Evolutionary conservation across 2,888 invertebrate genomes (phyloP), one percentile per base, ranked within the genome.

Genomic region (Microchrysa polita): DNA sequence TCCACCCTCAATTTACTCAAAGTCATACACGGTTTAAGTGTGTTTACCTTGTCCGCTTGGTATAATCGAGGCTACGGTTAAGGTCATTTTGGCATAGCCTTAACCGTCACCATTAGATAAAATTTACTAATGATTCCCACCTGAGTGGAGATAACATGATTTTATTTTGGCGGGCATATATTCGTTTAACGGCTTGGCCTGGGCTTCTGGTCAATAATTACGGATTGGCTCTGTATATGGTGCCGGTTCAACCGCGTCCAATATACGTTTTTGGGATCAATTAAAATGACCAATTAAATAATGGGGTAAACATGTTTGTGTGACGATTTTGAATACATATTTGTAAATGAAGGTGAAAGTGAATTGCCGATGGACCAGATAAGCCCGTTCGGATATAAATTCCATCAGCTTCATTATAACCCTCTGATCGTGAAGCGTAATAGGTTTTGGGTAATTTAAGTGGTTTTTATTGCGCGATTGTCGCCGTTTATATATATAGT

Each of bases 271-370:
- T 7, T 48, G 4, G 48, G 16, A 48, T 48, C 48, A 48, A 48
- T 48, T 48, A 48, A 48, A 48, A 48, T 48, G 48, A 2, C 48
- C 48, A 48, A 48, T 48, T 48, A 48, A 48, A 48, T 48, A 12
- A 48, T n/a, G 12, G n/a, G n/a, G n/a, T 42, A 48, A 48, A 48
- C 48, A 48, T 48, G 27, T 48, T 48, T n/a, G 48, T 48, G 48
- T n/a, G 14, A 48, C 16, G 14, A 12, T n/a, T 12, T n/a, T n/a
- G 14, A 48, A n/a, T 48, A n/a, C n/a, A 42, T 42, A 7, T 12
- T 9, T 7, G 2, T n/a, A 4, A 48, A n/a, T 48, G 48, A 48
- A 48, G 48, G 48, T 48, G 48, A 48, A n/a, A 48, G 48, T 48
- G 16, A n/a, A 48, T 10, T 34, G 27, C 27, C 48, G 48, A 48